phyloP scores from a whole-genome alignment of 2,113 vertebrate species.

The Lanius ludovicianus region DNA sequence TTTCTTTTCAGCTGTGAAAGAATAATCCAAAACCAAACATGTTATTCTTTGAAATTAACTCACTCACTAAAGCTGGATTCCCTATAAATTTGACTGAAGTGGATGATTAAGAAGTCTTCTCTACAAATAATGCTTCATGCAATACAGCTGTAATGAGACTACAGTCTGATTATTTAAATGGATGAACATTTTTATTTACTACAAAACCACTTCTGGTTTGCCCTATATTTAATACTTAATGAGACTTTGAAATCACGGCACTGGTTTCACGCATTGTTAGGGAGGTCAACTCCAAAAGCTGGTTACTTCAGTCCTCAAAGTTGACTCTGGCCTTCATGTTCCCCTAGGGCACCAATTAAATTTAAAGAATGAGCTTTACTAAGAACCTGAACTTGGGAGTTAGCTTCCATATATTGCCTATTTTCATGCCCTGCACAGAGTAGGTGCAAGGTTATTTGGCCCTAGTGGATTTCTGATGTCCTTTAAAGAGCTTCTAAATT shows the following conservation, averaged over 20 bases:
- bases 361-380: background rate
- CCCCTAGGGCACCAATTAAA: background rate
- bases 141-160: slow-evolving; percentile 65
- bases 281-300: background rate
- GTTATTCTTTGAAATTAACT: slow-evolving; percentile 72
- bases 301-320: background rate
- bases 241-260: slow-evolving; percentile 24
- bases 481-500: background rate
- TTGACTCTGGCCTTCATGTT: background rate
- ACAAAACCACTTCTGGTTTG: slow-evolving; percentile 51
- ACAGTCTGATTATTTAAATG: slow-evolving; percentile 58
- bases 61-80: slow-evolving; percentile 42
- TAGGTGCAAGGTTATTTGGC: background rate
- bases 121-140: slow-evolving; percentile 59
- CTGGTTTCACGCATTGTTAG: background rate
- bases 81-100: slow-evolving; percentile 66
- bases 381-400: background rate
- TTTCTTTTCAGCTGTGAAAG: slow-evolving; percentile 69
- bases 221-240: slow-evolving; percentile 38
- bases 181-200: slow-evolving; percentile 53
- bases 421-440: background rate
- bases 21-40: slow-evolving; percentile 66
- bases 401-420: background rate
- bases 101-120: slow-evolving; percentile 69
- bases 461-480: background rate